These are phyloP conservation scores for Hipparchia semele DNA, from an alignment of 2,888 invertebrate genomes.

Conservation along the genomic window DNA sequence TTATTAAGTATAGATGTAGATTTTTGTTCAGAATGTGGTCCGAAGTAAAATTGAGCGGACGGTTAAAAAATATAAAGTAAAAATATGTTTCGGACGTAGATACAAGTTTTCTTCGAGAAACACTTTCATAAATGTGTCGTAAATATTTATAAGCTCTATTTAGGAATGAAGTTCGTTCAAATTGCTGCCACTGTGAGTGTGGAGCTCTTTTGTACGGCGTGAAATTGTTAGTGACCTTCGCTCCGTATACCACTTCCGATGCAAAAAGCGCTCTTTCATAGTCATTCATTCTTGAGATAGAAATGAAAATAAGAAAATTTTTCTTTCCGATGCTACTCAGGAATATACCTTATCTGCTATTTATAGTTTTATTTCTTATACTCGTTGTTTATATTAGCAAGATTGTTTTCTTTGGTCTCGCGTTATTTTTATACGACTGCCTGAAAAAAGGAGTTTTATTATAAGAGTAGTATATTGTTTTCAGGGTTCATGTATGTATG, in stretches of 20 bases:
- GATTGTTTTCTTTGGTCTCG: no score
- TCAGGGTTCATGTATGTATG: no score
- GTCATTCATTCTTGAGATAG: constrained; percentile 1
- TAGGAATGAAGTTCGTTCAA: constrained; percentile 11
- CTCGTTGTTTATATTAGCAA: no score
- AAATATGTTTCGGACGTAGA: not conserved
- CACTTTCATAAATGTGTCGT: not conserved
- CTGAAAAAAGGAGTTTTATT: no score
- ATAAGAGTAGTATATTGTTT: no score
- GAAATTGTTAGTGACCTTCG: constrained; percentile 32
- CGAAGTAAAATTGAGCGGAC: no score
- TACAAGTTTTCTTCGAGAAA: not conserved
- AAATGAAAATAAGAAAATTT: constrained; percentile 3
- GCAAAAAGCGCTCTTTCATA: constrained; percentile 29
- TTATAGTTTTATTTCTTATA: no score
- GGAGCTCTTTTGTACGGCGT: constrained; percentile 28
- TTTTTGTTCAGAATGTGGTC: no score
- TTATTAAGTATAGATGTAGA: no score
- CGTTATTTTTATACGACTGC: no score
- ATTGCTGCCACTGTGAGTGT: constrained; percentile 29
- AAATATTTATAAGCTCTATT: constrained; percentile 23
- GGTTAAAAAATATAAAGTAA: no score
- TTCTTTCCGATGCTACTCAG: not conserved
- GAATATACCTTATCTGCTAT: no score
- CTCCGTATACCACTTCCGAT: constrained; percentile 15